These are phyloP conservation scores for Subanguina moxae DNA, from an alignment of 1,140 invertebrate genomes.

Conservation along the genomic window DNA sequence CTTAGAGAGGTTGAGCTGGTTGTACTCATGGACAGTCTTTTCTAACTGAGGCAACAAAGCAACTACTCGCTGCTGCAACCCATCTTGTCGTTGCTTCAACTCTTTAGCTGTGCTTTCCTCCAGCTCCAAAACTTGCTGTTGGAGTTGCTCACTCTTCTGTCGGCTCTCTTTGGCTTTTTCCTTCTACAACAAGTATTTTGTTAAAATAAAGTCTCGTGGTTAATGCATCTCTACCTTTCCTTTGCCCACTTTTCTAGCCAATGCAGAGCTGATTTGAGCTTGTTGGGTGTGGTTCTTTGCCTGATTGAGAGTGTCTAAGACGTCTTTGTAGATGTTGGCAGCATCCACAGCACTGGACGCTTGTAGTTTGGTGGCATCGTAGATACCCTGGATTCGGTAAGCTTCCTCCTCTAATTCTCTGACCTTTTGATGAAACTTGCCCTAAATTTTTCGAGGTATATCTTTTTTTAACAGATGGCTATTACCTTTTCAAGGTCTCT, in stretches of 20 bases:
- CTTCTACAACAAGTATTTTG: background rate
- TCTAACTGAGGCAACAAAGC: slow-evolving; percentile 1
- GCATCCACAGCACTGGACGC: slow-evolving; percentile 30
- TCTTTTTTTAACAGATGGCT: background rate
- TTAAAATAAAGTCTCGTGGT: background rate
- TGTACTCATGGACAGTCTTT: slow-evolving; percentile 4
- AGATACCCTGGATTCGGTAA: slow-evolving; percentile 24
- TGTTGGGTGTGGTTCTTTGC: slow-evolving; percentile 21
- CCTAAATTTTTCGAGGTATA: background rate
- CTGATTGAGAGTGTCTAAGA: slow-evolving; percentile 17
- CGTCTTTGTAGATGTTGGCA: slow-evolving; percentile 33
- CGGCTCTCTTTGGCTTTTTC: background rate
- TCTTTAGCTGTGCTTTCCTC: background rate
- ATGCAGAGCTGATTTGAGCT: slow-evolving; percentile 2
- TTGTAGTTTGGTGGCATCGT: slow-evolving; percentile 36
- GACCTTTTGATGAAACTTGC: slow-evolving; percentile 17
- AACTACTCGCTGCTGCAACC: background rate
- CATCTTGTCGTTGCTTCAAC: background rate
- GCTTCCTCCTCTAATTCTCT: slow-evolving; percentile 27
- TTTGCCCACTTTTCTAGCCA: background rate
- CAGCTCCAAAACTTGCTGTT: background rate
- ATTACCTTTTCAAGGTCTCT: background rate
- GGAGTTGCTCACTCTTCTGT: background rate
- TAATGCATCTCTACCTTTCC: slow-evolving; percentile 2
- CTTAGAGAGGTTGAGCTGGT: slow-evolving; percentile 5